A percentile compares a stretch with the other conserved stretches of the same genome.
phyloP scores from a whole-genome alignment of 2,888 invertebrate species.

The Plagodis dolabraria region DNA sequence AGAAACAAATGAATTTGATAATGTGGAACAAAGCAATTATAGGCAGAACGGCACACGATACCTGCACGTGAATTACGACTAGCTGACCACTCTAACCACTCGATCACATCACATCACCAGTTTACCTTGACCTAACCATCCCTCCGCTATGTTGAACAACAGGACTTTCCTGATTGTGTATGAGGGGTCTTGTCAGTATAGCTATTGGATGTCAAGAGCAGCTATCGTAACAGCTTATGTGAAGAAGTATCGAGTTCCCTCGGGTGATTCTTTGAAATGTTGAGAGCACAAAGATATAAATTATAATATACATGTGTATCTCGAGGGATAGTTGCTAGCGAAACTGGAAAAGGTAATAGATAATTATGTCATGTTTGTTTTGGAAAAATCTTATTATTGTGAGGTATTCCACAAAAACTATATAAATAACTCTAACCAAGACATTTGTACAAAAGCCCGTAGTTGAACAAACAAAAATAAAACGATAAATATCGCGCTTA shows the following conservation, averaged over 20 bases:
- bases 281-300: too few relatives aligned
- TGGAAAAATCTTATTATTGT: too few relatives aligned
- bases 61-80: conserved; percentile 30
- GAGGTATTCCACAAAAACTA: too few relatives aligned
- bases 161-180: background rate
- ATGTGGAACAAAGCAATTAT: conserved; percentile 33
- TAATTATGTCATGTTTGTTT: too few relatives aligned
- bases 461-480: conserved; percentile 9
- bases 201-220: conserved; percentile 7
- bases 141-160: background rate
- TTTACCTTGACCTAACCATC: conserved; percentile 14
- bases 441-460: too few relatives aligned
- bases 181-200: conserved; percentile 6
- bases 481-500: conserved; percentile 5
- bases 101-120: conserved; percentile 5
- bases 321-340: too few relatives aligned
- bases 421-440: too few relatives aligned
- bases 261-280: too few relatives aligned
- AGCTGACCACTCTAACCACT: conserved; percentile 11
- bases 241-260: too few relatives aligned
- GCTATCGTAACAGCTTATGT: conserved; percentile 36
- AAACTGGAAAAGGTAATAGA: too few relatives aligned
- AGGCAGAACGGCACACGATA: conserved; percentile 19
- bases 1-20: conserved; percentile 21
- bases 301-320: too few relatives aligned